Percentiles rank a stretch among this genome's conserved stretches.
Conservation (phyloP, 1,140 invertebrate genomes). For the Cherax quadricarinatus region DNA sequence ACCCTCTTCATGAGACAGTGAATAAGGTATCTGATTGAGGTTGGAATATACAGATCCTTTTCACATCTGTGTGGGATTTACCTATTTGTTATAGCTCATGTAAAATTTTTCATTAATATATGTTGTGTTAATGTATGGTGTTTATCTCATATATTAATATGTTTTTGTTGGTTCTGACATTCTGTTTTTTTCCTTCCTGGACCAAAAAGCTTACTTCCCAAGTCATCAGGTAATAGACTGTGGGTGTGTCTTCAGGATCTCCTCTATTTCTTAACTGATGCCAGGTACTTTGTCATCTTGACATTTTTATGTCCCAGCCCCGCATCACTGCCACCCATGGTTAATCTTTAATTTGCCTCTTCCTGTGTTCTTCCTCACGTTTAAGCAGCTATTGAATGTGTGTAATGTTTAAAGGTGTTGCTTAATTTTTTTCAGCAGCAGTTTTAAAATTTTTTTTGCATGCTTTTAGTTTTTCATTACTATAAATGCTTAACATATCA, state of each 20-base stretch:
- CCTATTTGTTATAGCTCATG: too few species aligned
- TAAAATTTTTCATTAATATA: background rate
- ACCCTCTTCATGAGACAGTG: too few species aligned
- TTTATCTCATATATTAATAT: background rate
- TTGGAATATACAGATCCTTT: too few species aligned
- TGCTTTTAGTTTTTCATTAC: too few species aligned
- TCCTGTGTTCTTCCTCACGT: background rate
- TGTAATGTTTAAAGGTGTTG: background rate
- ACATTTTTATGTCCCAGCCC: background rate
- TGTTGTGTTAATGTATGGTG: background rate
- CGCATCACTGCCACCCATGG: background rate
- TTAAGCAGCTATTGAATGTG: background rate
- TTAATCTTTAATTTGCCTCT: background rate
- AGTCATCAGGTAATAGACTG: conserved; percentile 40
- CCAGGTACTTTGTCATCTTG: conserved; percentile 55
- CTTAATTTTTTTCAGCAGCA: background rate
- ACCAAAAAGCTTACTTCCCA: conserved; percentile 45
- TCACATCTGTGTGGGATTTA: too few species aligned
- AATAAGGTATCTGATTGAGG: too few species aligned
- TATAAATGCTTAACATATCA: too few species aligned
- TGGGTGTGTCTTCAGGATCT: conserved; percentile 59
- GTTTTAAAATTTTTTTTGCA: too few species aligned
- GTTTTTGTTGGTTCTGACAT: background rate
- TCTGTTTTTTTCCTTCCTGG: background rate
- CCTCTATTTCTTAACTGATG: conserved; percentile 67